phyloP scores from a whole-genome alignment of 1,140 invertebrate species.

The Proctacanthus coquilletti region DNA sequence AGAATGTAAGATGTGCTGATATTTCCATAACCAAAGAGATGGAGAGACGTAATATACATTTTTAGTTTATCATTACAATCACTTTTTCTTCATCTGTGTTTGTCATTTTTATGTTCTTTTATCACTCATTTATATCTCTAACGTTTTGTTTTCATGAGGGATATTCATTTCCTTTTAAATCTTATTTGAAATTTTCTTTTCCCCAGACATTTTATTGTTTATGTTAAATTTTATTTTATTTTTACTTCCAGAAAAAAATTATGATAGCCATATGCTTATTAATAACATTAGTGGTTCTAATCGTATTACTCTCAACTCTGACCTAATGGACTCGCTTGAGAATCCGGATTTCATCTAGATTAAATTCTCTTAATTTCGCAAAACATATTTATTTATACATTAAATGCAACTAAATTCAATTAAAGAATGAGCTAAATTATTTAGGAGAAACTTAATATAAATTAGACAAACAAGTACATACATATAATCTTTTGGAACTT shows the following conservation, averaged over 20 bases:
- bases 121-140: constrained; percentile 5
- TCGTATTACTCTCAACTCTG: too few species aligned
- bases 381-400: background rate
- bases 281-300: constrained; percentile 56
- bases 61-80: too few species aligned
- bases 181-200: constrained; percentile 11
- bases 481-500: too few species aligned
- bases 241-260: constrained; percentile 74
- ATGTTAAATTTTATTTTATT: constrained; percentile 39
- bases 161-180: constrained; percentile 9
- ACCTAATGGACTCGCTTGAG: too few species aligned
- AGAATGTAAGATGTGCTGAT: too few species aligned
- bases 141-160: constrained; percentile 12
- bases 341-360: too few species aligned
- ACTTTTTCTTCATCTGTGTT: background rate
- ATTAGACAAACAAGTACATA: too few species aligned
- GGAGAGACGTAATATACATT: too few species aligned
- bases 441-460: background rate
- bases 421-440: background rate
- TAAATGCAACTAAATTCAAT: background rate
- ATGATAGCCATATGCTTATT: constrained; percentile 66
- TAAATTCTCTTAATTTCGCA: background rate
- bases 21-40: too few species aligned
- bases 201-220: constrained; percentile 3
- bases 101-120: constrained; percentile 8